Percentiles rank a stretch among this genome's conserved stretches.
Conservation (phyloP, 2,888 invertebrate genomes). For the Agrypnus murinus region DNA sequence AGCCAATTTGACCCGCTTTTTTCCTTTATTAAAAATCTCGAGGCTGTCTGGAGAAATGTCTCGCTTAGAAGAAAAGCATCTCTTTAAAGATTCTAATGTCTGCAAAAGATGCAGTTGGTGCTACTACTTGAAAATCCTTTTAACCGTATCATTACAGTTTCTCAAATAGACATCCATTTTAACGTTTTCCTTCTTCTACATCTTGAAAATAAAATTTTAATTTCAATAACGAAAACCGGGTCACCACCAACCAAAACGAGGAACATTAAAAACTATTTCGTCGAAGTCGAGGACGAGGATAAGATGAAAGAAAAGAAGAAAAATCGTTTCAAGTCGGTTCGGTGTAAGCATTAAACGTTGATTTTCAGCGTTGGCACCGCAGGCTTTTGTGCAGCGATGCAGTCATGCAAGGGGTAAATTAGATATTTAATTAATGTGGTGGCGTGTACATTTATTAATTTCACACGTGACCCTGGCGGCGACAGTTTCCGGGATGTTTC, state of each 20-base stretch:
- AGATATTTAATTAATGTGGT: slow-evolving; percentile 69
- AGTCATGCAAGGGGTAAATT: slow-evolving; percentile 65
- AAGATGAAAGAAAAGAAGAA: background rate
- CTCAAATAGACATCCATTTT: background rate
- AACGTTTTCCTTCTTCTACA: background rate
- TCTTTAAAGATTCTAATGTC: slow-evolving; percentile 22
- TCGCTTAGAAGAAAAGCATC: too few species aligned
- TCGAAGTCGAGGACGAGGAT: too few species aligned
- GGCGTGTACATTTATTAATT: slow-evolving; percentile 70
- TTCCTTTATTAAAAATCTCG: slow-evolving; percentile 36
- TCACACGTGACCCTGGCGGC: slow-evolving; percentile 67
- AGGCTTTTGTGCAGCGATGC: slow-evolving; percentile 31
- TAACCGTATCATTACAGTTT: background rate
- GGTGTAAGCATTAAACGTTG: background rate
- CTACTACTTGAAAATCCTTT: background rate
- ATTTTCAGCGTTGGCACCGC: slow-evolving; percentile 14
- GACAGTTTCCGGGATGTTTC: slow-evolving; percentile 65
- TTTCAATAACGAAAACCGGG: too few species aligned
- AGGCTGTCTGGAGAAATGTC: slow-evolving; percentile 15
- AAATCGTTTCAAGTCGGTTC: background rate
- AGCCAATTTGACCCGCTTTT: slow-evolving; percentile 42
- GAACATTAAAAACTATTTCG: background rate
- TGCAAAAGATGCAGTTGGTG: background rate
- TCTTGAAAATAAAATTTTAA: background rate
- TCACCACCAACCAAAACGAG: too few species aligned